A percentile compares a stretch with the other conserved stretches of the same genome.
Conservation (phyloP, 2,113 vertebrate species). For the Hyla sarda region DNA sequence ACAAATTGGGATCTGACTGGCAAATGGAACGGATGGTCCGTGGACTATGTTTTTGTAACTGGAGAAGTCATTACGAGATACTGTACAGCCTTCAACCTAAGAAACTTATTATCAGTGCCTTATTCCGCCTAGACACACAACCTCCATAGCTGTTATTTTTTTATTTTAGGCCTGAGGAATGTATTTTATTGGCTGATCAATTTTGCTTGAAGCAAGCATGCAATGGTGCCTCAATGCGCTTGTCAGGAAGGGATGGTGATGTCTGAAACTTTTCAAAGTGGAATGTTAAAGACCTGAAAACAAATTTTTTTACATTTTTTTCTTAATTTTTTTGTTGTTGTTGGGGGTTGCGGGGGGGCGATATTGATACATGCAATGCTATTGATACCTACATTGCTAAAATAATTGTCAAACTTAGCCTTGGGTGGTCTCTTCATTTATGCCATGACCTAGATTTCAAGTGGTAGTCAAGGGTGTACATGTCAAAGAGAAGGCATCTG, state of each 20-base stretch:
- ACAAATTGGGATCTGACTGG: constrained; percentile 76
- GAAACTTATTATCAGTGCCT: constrained; percentile 86
- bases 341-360: not conserved
- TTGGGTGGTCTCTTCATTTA: not conserved
- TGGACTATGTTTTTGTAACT: constrained; percentile 79
- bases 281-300: constrained; percentile 53
- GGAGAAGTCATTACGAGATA: constrained; percentile 77
- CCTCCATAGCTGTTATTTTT: constrained; percentile 74
- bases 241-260: constrained; percentile 70
- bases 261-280: constrained; percentile 37
- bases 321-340: not conserved
- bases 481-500: not conserved
- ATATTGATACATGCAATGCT: not conserved
- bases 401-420: not conserved
- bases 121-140: constrained; percentile 80
- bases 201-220: constrained; percentile 67
- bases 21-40: constrained; percentile 73
- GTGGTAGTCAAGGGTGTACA: not conserved
- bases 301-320: too few relatives aligned
- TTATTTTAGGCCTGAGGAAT: constrained; percentile 65
- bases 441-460: too few relatives aligned
- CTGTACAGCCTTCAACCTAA: constrained; percentile 83
- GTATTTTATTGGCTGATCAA: constrained; percentile 66
- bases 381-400: not conserved
- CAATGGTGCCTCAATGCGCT: constrained; percentile 67